Evolutionary conservation across 2,797 vertebrate genomes (phyloP).

Genomic region (Todus mexicanus): DNA sequence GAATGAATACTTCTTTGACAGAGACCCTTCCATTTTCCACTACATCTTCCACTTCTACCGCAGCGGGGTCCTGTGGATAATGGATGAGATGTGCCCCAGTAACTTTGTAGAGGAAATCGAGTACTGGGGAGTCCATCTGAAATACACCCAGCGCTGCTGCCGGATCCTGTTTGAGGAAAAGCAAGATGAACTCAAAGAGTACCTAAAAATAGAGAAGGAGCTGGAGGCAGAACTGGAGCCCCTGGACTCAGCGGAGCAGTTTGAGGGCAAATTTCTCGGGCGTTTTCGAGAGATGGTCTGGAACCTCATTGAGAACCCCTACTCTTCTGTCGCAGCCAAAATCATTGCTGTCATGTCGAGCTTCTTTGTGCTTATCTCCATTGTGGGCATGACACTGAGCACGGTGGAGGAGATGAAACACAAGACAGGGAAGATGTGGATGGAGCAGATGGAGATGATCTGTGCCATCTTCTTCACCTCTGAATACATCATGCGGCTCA

Average conservation of each 20-base stretch:
- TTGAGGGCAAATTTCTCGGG: conserved; percentile 82
- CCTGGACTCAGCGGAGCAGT: conserved; percentile 71
- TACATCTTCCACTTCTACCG: conserved; percentile 90
- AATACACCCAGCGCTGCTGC: conserved; percentile 85
- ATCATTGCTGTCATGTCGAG: conserved; percentile 87
- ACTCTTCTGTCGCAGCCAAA: conserved; percentile 86
- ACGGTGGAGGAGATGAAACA: conserved; percentile 86
- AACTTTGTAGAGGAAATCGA: conserved; percentile 87
- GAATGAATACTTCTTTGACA: conserved; percentile 90
- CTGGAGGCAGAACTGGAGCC: conserved; percentile 86
- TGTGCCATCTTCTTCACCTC: conserved; percentile 90
- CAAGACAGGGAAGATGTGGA: conserved; percentile 80
- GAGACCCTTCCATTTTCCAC: conserved; percentile 87
- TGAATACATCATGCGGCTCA: conserved; percentile 85
- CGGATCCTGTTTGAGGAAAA: conserved; percentile 89
- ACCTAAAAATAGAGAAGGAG: conserved; percentile 86
- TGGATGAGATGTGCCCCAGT: conserved; percentile 86
- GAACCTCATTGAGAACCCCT: conserved; percentile 90
- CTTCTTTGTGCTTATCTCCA: conserved; percentile 88
- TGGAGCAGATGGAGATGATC: conserved; percentile 85
- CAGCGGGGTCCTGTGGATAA: conserved; percentile 86
- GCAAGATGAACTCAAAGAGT: conserved; percentile 84
- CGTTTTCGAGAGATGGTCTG: conserved; percentile 77
- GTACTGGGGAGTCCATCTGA: conserved; percentile 88
- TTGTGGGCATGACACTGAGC: conserved; percentile 89